Conservation (phyloP, 1,140 invertebrate species). For the Limonius californicus region DNA sequence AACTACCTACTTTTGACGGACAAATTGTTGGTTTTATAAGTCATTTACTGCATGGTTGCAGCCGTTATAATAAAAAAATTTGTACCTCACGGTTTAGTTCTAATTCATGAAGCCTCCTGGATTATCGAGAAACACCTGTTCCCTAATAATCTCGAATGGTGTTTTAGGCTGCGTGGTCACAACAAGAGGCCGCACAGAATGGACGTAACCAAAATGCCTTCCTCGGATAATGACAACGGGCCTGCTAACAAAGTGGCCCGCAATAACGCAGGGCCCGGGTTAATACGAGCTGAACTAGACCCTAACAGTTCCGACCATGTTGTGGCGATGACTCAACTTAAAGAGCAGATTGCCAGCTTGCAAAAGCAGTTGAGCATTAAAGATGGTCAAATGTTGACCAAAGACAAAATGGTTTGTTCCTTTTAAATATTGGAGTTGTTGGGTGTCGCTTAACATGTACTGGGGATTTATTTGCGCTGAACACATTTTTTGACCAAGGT, state of each 20-base stretch:
- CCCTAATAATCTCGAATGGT: background rate
- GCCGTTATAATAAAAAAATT: too few relatives aligned
- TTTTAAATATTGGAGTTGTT: too few relatives aligned
- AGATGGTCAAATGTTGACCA: conserved; percentile 80
- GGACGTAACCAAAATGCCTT: conserved; percentile 64
- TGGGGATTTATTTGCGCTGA: too few relatives aligned
- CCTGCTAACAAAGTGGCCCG: conserved; percentile 50
- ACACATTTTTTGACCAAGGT: too few relatives aligned
- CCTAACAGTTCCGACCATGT: conserved; percentile 90
- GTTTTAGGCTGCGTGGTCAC: conserved; percentile 58
- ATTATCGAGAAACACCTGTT: too few relatives aligned
- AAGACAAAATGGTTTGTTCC: conserved; percentile 79
- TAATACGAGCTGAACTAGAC: conserved; percentile 60
- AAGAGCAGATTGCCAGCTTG: conserved; percentile 89
- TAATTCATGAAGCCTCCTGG: too few relatives aligned
- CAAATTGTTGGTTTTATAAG: too few relatives aligned
- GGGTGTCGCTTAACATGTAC: too few relatives aligned
- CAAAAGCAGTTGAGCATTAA: conserved; percentile 84
- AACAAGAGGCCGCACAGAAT: conserved; percentile 70
- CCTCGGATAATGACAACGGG: conserved; percentile 46
- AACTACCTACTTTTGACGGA: too few relatives aligned
- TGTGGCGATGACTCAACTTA: conserved; percentile 89
- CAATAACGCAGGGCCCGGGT: conserved; percentile 43
- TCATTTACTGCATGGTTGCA: too few relatives aligned
- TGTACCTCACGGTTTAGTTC: too few relatives aligned